Percentiles rank a stretch among this genome's conserved stretches.
Conservation (phyloP, 2,113 vertebrate genomes). For the Vulpes vulpes region DNA sequence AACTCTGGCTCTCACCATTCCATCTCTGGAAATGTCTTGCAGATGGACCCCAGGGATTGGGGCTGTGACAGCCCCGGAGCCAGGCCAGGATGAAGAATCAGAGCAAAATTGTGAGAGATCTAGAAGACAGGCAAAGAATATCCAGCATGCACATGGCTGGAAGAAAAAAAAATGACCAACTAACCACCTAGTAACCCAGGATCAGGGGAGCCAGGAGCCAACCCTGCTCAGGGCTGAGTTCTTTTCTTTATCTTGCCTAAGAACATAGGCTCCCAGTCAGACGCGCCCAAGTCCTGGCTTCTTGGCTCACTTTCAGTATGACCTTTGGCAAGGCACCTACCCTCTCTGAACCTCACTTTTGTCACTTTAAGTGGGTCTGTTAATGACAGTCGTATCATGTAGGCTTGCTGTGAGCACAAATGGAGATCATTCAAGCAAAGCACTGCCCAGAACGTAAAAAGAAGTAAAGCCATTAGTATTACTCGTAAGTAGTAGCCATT, state of each 20-base stretch:
- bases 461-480: background rate
- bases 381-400: background rate
- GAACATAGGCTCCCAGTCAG: constrained; percentile 11
- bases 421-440: constrained; percentile 11
- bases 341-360: constrained; percentile 22
- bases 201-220: constrained; percentile 30
- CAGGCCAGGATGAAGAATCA: constrained; percentile 52
- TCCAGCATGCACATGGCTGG: constrained; percentile 42
- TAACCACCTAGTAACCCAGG: constrained; percentile 12
- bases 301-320: constrained; percentile 33
- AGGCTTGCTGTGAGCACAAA: constrained; percentile 15
- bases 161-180: constrained; percentile 64
- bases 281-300: background rate
- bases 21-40: constrained; percentile 49
- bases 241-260: constrained; percentile 54
- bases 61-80: background rate
- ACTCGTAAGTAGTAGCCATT: background rate
- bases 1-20: constrained; percentile 11
- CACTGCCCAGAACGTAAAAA: background rate
- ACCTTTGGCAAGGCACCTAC: background rate
- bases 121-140: constrained; percentile 53
- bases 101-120: constrained; percentile 36
- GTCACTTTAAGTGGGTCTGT: background rate
- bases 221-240: constrained; percentile 1
- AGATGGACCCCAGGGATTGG: constrained; percentile 8